phyloP scores from a whole-genome alignment of 2,113 vertebrate genomes.

The Mus musculus region GRCm39 chr1:168461001-168461500 shows the following conservation, averaged over 20 bases:
- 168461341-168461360: constrained; percentile 19
- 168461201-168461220: constrained; percentile 63
- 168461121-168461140: not conserved
- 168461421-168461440: not conserved
- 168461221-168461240: constrained; percentile 55
- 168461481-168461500: not conserved
- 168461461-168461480: not conserved
- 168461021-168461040: not conserved
- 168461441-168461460: too few relatives aligned
- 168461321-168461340: constrained; percentile 19
- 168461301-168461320: constrained; percentile 7
- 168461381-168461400: not conserved
- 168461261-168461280: constrained; percentile 43
- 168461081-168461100: not conserved
- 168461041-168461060: not conserved
- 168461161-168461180: not conserved
- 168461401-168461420: not conserved
- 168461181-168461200: constrained; percentile 43
- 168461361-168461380: not conserved
- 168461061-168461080: not conserved
- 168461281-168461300: constrained; percentile 51
- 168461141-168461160: constrained; percentile 32
- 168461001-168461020: not conserved
- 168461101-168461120: constrained; percentile 20
- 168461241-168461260: constrained; percentile 39